Percentiles rank a stretch among this genome's conserved stretches.
These are phyloP conservation scores for Eunapius fragilis DNA, from an alignment of 37 sponge, comb jelly and placozoan species.

Conservation along the genomic window DNA sequence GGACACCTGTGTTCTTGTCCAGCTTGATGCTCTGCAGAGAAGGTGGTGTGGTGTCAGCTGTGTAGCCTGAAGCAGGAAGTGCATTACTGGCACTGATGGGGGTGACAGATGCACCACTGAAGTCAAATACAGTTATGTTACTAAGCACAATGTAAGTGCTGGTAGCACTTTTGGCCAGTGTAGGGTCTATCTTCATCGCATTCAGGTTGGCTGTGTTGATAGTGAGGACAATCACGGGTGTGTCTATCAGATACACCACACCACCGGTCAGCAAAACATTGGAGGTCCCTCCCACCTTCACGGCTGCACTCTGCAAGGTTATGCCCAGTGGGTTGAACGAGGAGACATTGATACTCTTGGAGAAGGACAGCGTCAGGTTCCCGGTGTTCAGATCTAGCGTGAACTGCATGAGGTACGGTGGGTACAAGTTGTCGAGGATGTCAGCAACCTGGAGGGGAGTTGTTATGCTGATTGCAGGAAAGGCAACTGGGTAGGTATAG, in stretches of 20 bases:
- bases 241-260: background rate
- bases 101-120: conserved; percentile 47
- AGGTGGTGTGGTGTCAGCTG: conserved; percentile 71
- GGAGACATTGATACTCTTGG: conserved; percentile 50
- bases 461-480: background rate
- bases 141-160: conserved; percentile 70
- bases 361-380: conserved; percentile 57
- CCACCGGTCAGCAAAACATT: conserved; percentile 30
- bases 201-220: conserved; percentile 56
- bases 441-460: conserved; percentile 33
- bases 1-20: conserved; percentile 66
- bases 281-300: conserved; percentile 8
- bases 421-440: conserved; percentile 71
- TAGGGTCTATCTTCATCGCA: conserved; percentile 53
- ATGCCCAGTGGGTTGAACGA: conserved; percentile 58
- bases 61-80: conserved; percentile 24
- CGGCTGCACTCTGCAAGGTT: conserved; percentile 57
- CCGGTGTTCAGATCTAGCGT: conserved; percentile 79
- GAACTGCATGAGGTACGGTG: conserved; percentile 76
- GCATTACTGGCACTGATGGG: conserved; percentile 39
- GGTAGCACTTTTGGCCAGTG: conserved; percentile 31
- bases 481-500: conserved; percentile 34
- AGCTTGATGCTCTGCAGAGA: conserved; percentile 69
- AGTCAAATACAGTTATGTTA: conserved; percentile 52
- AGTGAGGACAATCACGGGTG: conserved; percentile 35